A percentile compares a stretch with the other conserved stretches of the same genome.
phyloP scores from a whole-genome alignment of 2,888 invertebrate species.

The Argynnis bischoffii region DNA sequence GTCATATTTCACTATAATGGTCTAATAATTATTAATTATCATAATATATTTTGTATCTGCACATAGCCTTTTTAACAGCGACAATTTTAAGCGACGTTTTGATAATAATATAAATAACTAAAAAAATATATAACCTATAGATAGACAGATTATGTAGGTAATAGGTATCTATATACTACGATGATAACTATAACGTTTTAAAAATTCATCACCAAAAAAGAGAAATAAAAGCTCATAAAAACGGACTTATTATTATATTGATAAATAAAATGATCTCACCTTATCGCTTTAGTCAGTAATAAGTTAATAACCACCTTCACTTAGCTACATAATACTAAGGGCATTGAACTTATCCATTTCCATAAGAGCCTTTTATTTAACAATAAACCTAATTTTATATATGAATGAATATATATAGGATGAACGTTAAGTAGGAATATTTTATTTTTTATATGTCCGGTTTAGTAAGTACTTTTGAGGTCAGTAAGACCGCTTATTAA shows the following conservation, averaged over 20 bases:
- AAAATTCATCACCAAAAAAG: too few relatives aligned
- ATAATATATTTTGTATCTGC: too few relatives aligned
- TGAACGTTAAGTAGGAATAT: conserved; percentile 24
- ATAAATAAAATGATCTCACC: conserved; percentile 40
- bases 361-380: conserved; percentile 35
- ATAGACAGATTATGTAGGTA: too few relatives aligned
- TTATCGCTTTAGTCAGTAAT: conserved; percentile 31
- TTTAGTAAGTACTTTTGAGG: conserved; percentile 22
- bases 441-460: conserved; percentile 30
- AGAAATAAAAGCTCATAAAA: conserved; percentile 15
- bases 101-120: too few relatives aligned
- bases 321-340: conserved; percentile 32
- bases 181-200: too few relatives aligned
- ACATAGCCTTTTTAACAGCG: too few relatives aligned
- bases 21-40: too few relatives aligned
- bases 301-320: conserved; percentile 34
- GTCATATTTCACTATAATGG: too few relatives aligned
- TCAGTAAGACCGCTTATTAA: conserved; percentile 16
- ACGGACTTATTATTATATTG: conserved; percentile 27
- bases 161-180: too few relatives aligned
- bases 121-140: too few relatives aligned
- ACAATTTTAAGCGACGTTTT: too few relatives aligned
- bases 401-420: conserved; percentile 35
- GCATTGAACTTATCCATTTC: conserved; percentile 40
- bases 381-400: conserved; percentile 40